phyloP scores from a whole-genome alignment of 2,888 invertebrate genomes.

The Fragum sueziense region DNA sequence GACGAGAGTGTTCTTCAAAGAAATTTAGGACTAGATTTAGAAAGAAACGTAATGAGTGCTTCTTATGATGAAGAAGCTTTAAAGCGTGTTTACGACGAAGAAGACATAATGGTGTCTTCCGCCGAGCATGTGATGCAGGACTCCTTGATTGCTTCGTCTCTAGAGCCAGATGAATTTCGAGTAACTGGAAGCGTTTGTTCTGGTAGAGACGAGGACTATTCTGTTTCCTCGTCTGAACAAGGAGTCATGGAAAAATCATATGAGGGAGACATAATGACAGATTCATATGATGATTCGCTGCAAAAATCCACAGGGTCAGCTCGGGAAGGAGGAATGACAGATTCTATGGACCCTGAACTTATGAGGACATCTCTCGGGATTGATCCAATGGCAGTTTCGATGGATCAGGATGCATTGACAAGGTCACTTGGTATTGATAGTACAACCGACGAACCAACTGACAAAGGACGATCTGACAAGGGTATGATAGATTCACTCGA shows the following conservation, averaged over 20 bases:
- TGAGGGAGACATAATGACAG: constrained; percentile 57
- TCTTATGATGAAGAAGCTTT: constrained; percentile 62
- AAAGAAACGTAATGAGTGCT: constrained; percentile 59
- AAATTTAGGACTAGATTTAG: constrained; percentile 32
- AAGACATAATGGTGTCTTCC: constrained; percentile 61
- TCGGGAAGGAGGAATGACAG: constrained; percentile 42
- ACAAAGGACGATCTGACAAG: constrained; percentile 46
- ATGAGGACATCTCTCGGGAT: constrained; percentile 35
- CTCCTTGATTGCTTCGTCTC: constrained; percentile 57
- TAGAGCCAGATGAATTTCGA: constrained; percentile 56
- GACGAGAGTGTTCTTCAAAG: constrained; percentile 55
- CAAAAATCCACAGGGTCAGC: constrained; percentile 54
- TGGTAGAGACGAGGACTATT: constrained; percentile 55
- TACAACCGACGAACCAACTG: constrained; percentile 58
- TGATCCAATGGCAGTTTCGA: constrained; percentile 46
- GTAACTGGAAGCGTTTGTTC: constrained; percentile 57
- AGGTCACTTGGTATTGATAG: constrained; percentile 48
- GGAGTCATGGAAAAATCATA: constrained; percentile 52
- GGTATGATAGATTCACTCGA: constrained; percentile 60
- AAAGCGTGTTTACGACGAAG: constrained; percentile 59
- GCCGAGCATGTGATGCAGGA: constrained; percentile 59
- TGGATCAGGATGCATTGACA: constrained; percentile 57
- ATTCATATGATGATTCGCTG: constrained; percentile 59
- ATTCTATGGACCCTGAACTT: constrained; percentile 58
- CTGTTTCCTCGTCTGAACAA: constrained; percentile 58